These are phyloP conservation scores for Schlechtendalia chinensis DNA, from an alignment of 1,140 invertebrate species.

Conservation along the genomic window DNA sequence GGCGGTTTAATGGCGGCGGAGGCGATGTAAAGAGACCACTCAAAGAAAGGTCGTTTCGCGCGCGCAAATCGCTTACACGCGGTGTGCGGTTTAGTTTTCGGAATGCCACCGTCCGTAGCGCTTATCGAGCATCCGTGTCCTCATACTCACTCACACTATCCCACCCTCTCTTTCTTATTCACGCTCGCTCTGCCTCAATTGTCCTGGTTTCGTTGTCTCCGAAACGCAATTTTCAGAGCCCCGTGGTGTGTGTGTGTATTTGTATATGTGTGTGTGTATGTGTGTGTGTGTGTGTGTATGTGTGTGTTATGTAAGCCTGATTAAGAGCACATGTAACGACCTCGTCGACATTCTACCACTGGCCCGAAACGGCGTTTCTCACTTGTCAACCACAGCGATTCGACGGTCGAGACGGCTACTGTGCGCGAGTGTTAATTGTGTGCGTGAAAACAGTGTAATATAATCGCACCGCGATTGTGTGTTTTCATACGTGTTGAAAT, in stretches of 20 bases:
- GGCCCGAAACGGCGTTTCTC: too few relatives aligned
- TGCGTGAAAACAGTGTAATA: too few relatives aligned
- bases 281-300: background rate
- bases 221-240: background rate
- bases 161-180: background rate
- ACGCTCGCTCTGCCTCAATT: background rate
- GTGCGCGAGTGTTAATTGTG: too few relatives aligned
- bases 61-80: background rate
- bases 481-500: too few relatives aligned
- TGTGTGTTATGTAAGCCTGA: background rate
- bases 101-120: background rate
- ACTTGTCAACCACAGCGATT: too few relatives aligned
- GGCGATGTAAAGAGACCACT: too few relatives aligned
- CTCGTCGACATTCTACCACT: background rate
- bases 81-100: background rate
- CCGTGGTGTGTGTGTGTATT: background rate
- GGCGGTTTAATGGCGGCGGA: too few relatives aligned
- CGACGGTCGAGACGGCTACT: too few relatives aligned
- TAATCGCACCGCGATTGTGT: too few relatives aligned
- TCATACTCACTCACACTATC: background rate
- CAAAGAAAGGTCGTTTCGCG: slow-evolving; percentile 4
- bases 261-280: background rate
- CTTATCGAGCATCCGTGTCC: background rate
- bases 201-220: too few relatives aligned
- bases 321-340: background rate